phyloP scores from a whole-genome alignment of 2,113 vertebrate species.

The Serinus canaria region DNA sequence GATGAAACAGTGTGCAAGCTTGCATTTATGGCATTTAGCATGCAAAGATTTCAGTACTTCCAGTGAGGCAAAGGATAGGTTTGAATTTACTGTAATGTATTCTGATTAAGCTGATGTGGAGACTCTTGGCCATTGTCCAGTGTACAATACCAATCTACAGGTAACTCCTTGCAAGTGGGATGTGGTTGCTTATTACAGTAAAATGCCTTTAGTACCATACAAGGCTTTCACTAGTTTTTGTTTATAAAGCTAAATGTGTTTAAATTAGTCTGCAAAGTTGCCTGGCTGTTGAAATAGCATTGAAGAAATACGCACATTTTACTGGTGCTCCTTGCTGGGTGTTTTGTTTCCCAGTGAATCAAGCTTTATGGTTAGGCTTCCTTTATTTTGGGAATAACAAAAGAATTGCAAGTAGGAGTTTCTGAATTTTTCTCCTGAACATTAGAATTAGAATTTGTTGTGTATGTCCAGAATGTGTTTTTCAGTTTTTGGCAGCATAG shows the following conservation, averaged over 20 bases:
- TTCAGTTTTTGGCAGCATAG: rapidly evolving
- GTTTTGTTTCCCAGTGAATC: not conserved
- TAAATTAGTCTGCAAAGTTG: not conserved
- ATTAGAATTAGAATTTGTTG: not conserved
- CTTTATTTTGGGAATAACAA: not conserved
- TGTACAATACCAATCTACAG: not conserved
- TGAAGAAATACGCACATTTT: not conserved
- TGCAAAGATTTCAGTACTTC: not conserved
- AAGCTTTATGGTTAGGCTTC: not conserved
- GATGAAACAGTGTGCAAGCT: not conserved
- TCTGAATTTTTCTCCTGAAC: not conserved
- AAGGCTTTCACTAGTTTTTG: not conserved
- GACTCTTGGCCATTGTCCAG: not conserved
- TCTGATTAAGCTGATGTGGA: not conserved
- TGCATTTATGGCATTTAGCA: not conserved
- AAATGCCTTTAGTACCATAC: not conserved
- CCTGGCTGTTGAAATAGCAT: not conserved
- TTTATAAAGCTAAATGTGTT: not conserved
- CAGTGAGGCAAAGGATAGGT: not conserved
- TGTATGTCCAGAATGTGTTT: not conserved
- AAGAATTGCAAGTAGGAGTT: not conserved
- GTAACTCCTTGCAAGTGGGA: not conserved
- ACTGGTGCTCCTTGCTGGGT: not conserved
- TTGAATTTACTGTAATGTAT: not conserved
- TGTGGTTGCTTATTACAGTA: not conserved